Percentiles rank a stretch among this genome's conserved stretches.
Conservation (phyloP, 92 coral and sea anemone genomes). For the Porites divaricata region DNA sequence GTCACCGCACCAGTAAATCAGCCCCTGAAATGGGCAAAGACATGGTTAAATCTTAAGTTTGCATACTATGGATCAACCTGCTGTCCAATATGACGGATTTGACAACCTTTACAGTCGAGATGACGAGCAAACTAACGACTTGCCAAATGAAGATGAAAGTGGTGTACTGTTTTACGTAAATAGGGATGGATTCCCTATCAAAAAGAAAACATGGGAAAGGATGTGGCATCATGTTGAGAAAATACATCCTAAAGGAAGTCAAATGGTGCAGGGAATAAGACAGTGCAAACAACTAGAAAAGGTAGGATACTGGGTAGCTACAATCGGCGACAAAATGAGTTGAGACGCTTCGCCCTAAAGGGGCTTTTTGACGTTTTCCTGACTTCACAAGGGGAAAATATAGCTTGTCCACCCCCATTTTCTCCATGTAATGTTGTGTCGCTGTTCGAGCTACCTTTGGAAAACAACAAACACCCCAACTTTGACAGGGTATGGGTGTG, state of each 20-base stretch:
- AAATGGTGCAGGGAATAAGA: slow-evolving; percentile 66
- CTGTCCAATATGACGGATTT: neutral
- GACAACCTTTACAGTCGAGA: slow-evolving; percentile 6
- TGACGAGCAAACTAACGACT: slow-evolving; percentile 23
- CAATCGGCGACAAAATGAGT: neutral
- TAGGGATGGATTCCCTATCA: slow-evolving; percentile 91
- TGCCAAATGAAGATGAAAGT: slow-evolving; percentile 47
- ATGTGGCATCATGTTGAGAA: slow-evolving; percentile 97
- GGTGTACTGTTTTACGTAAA: slow-evolving; percentile 87
- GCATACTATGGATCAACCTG: neutral
- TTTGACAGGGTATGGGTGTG: no score
- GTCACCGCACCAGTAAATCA: neutral
- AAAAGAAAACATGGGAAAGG: slow-evolving; percentile 87
- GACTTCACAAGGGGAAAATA: no score
- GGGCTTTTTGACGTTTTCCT: no score
- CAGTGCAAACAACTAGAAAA: slow-evolving; percentile 63
- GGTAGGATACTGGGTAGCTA: slow-evolving; percentile 29
- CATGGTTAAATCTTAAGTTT: neutral
- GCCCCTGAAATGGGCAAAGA: no score
- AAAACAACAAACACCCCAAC: no score
- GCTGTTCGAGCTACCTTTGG: no score
- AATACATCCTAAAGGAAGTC: slow-evolving; percentile 86
- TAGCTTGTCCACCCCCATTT: no score
- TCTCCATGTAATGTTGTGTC: no score
- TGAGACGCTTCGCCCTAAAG: no score